Base-by-base conservation (phyloP, 2,888 invertebrate genomes). In the Ellobium chinense region DNA sequence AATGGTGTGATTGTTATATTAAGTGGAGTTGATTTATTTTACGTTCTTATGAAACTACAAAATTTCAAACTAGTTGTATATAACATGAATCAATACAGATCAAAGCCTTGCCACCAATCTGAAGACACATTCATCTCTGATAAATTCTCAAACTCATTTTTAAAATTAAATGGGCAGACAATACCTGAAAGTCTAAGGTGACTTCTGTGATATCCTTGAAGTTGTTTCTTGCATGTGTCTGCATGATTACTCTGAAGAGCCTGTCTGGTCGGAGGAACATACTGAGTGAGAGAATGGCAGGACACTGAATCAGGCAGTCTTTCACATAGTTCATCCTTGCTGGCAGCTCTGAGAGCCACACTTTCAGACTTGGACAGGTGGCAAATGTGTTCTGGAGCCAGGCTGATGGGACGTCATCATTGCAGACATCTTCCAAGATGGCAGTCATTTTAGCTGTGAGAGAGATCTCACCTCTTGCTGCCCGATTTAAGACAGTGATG, bases 251-350 rank as follows among this genome's bases (percentile, higher is more conserved):
- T 63, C 89, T 87, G 24, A 92, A 79, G 80, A 92, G 89, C 31
- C 88, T 83, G 77, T 91, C 91, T 5, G 91, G 91, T 14, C 91
- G 85, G 21, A 88, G 84, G 82, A 92, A 91, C 66, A 83, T 88
- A 3, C 87, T 86, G 56, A 91, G 80, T 79, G 88, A 86, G 37
- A 88, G 88, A 18, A 85, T 75, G 0, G 84, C 80, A 68, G 88
- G 86, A 27, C 72, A 77, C 21, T 83, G 80, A 36, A 87, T 82
- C 5, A 87, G 75, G 69, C 89, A 89, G 1, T 85, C 79, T 31
- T 84, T 82, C 12, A 91, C 81, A 56, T 75, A 83, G 34, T 82
- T 77, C 56, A 89, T 76, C 37, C 83, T 85, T 1, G 75, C 73
- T 5, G 85, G 84, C 68, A 91, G 65, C 21, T 85, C 84, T 31